Conservation (phyloP, 2,888 invertebrate species). For the Geophilus truncorum region DNA sequence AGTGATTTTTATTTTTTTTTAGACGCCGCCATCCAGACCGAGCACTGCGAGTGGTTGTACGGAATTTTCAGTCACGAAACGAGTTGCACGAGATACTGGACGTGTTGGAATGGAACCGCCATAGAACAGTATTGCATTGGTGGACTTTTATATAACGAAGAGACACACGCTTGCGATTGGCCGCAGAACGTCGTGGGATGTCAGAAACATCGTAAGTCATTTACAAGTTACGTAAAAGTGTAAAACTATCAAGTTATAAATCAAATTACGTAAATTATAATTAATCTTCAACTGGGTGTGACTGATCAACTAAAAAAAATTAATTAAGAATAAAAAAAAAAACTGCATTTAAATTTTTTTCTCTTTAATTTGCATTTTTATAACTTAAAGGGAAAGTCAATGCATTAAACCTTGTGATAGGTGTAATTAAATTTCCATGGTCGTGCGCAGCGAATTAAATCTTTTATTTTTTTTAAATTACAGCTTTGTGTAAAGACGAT, state of each 20-base stretch:
- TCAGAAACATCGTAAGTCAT: constrained; percentile 85
- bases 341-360: not conserved
- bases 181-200: constrained; percentile 89
- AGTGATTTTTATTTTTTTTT: constrained; percentile 29
- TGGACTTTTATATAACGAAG: constrained; percentile 82
- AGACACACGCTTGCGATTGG: constrained; percentile 88
- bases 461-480: constrained; percentile 42
- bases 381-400: not conserved
- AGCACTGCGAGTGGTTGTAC: constrained; percentile 88
- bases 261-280: not conserved
- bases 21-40: constrained; percentile 77
- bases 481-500: constrained; percentile 85
- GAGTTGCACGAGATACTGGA: constrained; percentile 88
- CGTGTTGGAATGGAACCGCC: constrained; percentile 90
- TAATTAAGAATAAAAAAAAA: not conserved
- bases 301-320: too few species aligned
- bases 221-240: too few species aligned
- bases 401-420: too few species aligned
- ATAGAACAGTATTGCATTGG: constrained; percentile 89
- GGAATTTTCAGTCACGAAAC: constrained; percentile 92
- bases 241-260: not conserved
- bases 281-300: too few species aligned
- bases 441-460: not conserved
- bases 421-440: too few species aligned
- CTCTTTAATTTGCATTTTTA: not conserved